Evolutionary conservation across 1,140 invertebrate species (phyloP).

Genomic region (Zaprionus africanus): DNA sequence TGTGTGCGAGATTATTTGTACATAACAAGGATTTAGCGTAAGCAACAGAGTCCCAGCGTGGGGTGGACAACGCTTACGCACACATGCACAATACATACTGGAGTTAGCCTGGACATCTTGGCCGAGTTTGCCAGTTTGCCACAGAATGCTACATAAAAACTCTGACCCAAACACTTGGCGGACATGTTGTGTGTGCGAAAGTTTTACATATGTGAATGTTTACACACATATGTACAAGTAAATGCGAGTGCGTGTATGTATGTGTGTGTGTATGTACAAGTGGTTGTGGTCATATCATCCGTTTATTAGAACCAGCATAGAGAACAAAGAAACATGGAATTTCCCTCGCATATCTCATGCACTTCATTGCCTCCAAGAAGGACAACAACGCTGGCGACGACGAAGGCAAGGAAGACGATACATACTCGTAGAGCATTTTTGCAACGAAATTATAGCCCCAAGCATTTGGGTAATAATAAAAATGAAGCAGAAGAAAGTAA

Average conservation of each 20-base stretch:
- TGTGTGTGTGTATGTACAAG: conserved; percentile 26
- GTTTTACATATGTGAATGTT: conserved; percentile 15
- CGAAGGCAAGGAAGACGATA: conserved; percentile 42
- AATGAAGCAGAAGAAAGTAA: conserved; percentile 32
- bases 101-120: conserved; percentile 47
- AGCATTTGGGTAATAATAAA: conserved; percentile 76
- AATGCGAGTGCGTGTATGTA: background rate
- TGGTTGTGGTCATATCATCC: conserved; percentile 59
- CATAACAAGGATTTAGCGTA: conserved; percentile 81
- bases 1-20: conserved; percentile 82
- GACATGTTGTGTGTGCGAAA: conserved; percentile 42
- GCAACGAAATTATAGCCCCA: conserved; percentile 75
- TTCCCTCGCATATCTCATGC: conserved; percentile 76
- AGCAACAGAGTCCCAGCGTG: conserved; percentile 54
- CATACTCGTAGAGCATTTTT: conserved; percentile 65
- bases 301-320: conserved; percentile 63
- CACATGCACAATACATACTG: background rate
- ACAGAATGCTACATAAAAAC: conserved; percentile 68
- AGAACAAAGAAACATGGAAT: conserved; percentile 70
- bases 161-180: conserved; percentile 52
- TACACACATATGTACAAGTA: conserved; percentile 14
- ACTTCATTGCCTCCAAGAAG: conserved; percentile 71
- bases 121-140: conserved; percentile 35
- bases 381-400: background rate
- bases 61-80: conserved; percentile 7